phyloP scores from a whole-genome alignment of 2,113 vertebrate genomes.

The Gallinago media region DNA sequence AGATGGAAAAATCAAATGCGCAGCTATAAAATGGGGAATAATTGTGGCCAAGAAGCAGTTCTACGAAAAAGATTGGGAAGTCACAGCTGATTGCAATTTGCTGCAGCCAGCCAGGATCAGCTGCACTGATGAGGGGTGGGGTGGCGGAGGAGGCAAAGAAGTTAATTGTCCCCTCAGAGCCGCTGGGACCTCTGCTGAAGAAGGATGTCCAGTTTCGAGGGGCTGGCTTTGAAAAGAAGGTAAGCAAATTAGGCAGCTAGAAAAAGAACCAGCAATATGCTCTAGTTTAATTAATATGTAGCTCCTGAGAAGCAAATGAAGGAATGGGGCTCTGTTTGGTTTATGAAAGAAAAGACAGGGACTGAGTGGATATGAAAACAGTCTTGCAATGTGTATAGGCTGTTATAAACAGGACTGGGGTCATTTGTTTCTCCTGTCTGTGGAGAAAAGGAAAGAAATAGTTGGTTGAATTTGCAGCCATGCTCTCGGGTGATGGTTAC shows the following conservation, averaged over 20 bases:
- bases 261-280: not conserved
- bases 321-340: not conserved
- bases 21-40: constrained; percentile 46
- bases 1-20: constrained; percentile 51
- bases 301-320: not conserved
- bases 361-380: not conserved
- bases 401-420: not conserved
- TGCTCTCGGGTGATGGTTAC: not conserved
- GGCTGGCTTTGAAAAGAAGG: not conserved
- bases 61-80: not conserved
- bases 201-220: not conserved
- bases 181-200: not conserved
- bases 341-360: not conserved
- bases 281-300: not conserved
- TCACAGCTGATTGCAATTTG: constrained; percentile 58
- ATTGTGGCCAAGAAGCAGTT: constrained; percentile 32
- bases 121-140: not conserved
- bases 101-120: not conserved
- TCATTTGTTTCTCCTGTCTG: not conserved
- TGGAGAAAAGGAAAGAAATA: not conserved
- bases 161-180: not conserved
- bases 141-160: not conserved
- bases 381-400: rapidly evolving
- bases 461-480: not conserved
- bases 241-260: not conserved